Evolutionary conservation across 2,113 vertebrate species (phyloP), one percentile per base, ranked within the genome.

Genomic region (Gadus macrocephalus): DNA sequence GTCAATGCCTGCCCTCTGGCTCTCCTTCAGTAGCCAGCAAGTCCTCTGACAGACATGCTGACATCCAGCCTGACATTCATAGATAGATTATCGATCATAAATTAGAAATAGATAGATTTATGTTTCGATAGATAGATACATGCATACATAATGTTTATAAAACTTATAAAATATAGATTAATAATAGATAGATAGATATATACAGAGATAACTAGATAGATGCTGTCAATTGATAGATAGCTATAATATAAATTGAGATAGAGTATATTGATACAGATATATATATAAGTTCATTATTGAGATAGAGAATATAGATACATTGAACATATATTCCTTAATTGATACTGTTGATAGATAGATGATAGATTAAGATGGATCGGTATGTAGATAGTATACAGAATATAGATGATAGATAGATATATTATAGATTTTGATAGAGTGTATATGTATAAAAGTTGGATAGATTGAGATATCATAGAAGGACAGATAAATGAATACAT

Each of bases 1-100:
- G 79, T 64, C 74, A 59, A 70, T 35, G 15, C 53, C 67, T 60
- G 67, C 81, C 77, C 78, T 67, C 63, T 64, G 76, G 77, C 73
- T 1, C 81, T 78, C 65, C 81, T 79, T 74, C 78, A 73, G 69
- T 68, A 71, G 70, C 74, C 0, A 25, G 19, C 19, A 74, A 75
- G 77, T 77, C 87, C 82, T 85, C 75, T 80, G 75, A 81, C 74
- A 78, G 82, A 79, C 78, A 75, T 67, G 19, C 75, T 82, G 83
- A 85, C 88, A 86, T 87, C 85, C 85, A 86, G 67, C 77, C 70
- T 80, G 75, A 28, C 65, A 55, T 73, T 76, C 60, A 59, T 3
- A 53, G 16, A 59, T 11, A 27, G 15, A 19, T 25, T 49, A 49
- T 49, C 8, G 5, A 49, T 71, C 75, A 88, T 84, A 72, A 78